Evolutionary conservation across 1,140 invertebrate species (phyloP).

Genomic region (Cotesia glomerata): DNA sequence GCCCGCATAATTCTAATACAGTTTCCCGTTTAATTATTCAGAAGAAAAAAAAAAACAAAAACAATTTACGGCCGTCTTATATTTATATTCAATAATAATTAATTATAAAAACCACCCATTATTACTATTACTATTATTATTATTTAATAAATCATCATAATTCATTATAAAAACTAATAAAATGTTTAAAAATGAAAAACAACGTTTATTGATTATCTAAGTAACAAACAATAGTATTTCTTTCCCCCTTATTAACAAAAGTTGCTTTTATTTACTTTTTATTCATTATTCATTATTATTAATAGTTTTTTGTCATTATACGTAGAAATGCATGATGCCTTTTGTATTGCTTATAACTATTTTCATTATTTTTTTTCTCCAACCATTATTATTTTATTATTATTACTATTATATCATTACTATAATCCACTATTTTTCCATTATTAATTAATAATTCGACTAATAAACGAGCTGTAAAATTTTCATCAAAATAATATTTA

Average conservation of each 20-base stretch:
- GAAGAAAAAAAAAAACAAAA: conserved; percentile 61
- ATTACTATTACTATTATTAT: conserved; percentile 9
- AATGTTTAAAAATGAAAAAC: conserved; percentile 62
- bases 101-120: not conserved
- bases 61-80: conserved; percentile 49
- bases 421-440: not conserved
- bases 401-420: not conserved
- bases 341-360: conserved; percentile 22
- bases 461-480: conserved; percentile 23
- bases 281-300: not conserved
- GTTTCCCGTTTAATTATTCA: conserved; percentile 16
- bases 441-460: conserved; percentile 33
- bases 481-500: not conserved
- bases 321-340: conserved; percentile 28
- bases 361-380: conserved; percentile 14
- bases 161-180: conserved; percentile 61
- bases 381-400: conserved; percentile 5
- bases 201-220: conserved; percentile 63
- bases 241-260: conserved; percentile 37
- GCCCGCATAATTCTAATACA: too few relatives aligned
- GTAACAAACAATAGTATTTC: conserved; percentile 64
- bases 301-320: conserved; percentile 31
- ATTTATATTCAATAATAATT: not conserved
- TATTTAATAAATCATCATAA: not conserved
- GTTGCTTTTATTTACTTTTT: conserved; percentile 31